phyloP scores from a whole-genome alignment of 2,888 invertebrate species.

The Rhogogaster chlorosoma region DNA sequence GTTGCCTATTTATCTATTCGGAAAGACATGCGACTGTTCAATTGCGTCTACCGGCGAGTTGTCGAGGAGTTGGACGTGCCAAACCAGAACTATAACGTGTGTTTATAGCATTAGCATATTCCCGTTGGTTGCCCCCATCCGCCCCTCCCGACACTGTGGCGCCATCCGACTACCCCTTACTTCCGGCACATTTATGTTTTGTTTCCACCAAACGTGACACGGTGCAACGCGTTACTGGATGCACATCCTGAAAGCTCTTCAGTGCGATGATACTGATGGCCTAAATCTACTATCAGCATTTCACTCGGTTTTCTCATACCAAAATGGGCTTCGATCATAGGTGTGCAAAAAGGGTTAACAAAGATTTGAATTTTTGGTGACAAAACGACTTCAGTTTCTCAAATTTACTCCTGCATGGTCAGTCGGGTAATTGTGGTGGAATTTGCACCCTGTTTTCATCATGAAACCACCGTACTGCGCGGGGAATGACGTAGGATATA shows the following conservation, averaged over 20 bases:
- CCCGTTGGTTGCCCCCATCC: constrained; percentile 57
- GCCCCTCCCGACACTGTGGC: constrained; percentile 66
- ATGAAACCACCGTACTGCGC: neutral
- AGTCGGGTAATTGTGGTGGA: neutral
- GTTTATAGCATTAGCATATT: constrained; percentile 68
- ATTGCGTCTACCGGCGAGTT: neutral
- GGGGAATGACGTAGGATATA: constrained; percentile 26
- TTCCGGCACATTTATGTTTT: constrained; percentile 75
- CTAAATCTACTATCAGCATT: neutral
- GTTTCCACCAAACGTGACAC: constrained; percentile 69
- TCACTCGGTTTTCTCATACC: neutral
- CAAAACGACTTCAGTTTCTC: neutral
- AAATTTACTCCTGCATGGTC: neutral
- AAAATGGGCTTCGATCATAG: neutral
- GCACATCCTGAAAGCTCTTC: constrained; percentile 33
- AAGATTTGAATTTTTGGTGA: neutral
- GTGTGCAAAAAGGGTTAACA: neutral
- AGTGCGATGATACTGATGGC: constrained; percentile 2
- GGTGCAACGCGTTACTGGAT: constrained; percentile 55
- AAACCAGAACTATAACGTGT: neutral
- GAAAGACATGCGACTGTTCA: neutral
- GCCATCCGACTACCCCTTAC: constrained; percentile 71
- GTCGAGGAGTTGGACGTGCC: constrained; percentile 17
- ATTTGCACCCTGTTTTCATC: neutral
- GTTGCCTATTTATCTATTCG: neutral